Evolutionary conservation across 2,113 vertebrate genomes (phyloP).

Genomic region (Turnix velox): DNA sequence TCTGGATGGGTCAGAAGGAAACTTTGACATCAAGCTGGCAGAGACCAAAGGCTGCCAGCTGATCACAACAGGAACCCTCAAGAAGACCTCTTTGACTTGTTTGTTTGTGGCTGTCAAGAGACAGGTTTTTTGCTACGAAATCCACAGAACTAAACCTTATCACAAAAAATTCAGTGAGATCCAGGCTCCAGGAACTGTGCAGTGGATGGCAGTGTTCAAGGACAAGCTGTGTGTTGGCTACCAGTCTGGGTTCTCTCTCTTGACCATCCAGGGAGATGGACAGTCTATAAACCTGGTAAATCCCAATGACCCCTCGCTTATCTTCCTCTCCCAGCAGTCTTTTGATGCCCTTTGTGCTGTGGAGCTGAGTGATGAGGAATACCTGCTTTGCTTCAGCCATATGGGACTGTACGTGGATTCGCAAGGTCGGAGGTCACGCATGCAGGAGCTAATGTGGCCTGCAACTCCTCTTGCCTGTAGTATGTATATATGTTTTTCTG

Average conservation of each 20-base stretch:
- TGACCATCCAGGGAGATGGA: constrained; percentile 92
- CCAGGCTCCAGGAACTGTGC: constrained; percentile 84
- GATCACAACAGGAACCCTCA: constrained; percentile 78
- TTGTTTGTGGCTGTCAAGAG: constrained; percentile 90
- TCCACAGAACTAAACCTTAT: constrained; percentile 84
- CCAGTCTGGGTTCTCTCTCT: constrained; percentile 91
- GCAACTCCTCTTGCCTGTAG: constrained; percentile 91
- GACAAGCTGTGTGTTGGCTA: constrained; percentile 93
- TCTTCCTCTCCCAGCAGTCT: constrained; percentile 89
- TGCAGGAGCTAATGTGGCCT: constrained; percentile 98
- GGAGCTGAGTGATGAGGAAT: constrained; percentile 83
- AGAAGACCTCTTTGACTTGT: constrained; percentile 78
- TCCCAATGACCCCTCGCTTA: constrained; percentile 87
- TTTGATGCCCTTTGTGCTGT: constrained; percentile 92
- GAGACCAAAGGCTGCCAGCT: constrained; percentile 96
- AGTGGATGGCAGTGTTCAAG: constrained; percentile 90
- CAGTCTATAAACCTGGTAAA: constrained; percentile 91
- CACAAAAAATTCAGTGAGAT: constrained; percentile 86
- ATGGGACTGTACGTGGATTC: constrained; percentile 94
- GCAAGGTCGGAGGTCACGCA: constrained; percentile 87
- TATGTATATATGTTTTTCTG: constrained; percentile 87
- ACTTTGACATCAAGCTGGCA: constrained; percentile 85
- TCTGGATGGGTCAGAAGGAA: constrained; percentile 86
- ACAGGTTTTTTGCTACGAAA: constrained; percentile 91
- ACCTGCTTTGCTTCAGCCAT: constrained; percentile 97